phyloP scores from a whole-genome alignment of 2,797 vertebrate genomes.

The Microchirus variegatus region DNA sequence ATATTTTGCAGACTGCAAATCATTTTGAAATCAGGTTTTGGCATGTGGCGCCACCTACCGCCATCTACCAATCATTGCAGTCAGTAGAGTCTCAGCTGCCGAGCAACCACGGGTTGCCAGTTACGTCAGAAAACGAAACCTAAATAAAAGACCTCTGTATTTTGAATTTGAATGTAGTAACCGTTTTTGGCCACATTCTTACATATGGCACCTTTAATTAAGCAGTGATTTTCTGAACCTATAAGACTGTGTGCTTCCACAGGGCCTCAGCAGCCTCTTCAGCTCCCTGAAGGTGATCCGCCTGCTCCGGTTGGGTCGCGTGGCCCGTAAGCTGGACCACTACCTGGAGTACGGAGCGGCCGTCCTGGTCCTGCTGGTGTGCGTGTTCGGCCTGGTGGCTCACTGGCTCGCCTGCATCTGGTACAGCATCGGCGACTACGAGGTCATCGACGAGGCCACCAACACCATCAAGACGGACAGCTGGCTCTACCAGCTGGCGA shows the following conservation, averaged over 20 bases:
- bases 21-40: too few species aligned
- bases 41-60: too few species aligned
- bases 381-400: conserved; percentile 94
- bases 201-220: too few species aligned
- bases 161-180: too few species aligned
- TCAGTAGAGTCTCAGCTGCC: too few species aligned
- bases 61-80: too few species aligned
- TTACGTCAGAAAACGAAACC: too few species aligned
- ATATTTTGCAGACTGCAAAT: too few species aligned
- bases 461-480: conserved; percentile 95
- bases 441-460: conserved; percentile 92
- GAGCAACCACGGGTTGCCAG: too few species aligned
- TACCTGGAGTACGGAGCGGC: conserved; percentile 97
- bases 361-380: conserved; percentile 93
- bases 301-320: conserved; percentile 91
- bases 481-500: conserved; percentile 95
- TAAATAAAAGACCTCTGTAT: too few species aligned
- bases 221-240: neutral
- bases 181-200: too few species aligned
- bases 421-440: conserved; percentile 98
- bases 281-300: conserved; percentile 96
- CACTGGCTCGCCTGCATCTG: conserved; percentile 99
- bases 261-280: conserved; percentile 98
- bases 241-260: neutral
- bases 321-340: conserved; percentile 96